These are phyloP conservation scores for Euwallacea similis DNA, from an alignment of 1,140 invertebrate species.

Conservation along the genomic window DNA sequence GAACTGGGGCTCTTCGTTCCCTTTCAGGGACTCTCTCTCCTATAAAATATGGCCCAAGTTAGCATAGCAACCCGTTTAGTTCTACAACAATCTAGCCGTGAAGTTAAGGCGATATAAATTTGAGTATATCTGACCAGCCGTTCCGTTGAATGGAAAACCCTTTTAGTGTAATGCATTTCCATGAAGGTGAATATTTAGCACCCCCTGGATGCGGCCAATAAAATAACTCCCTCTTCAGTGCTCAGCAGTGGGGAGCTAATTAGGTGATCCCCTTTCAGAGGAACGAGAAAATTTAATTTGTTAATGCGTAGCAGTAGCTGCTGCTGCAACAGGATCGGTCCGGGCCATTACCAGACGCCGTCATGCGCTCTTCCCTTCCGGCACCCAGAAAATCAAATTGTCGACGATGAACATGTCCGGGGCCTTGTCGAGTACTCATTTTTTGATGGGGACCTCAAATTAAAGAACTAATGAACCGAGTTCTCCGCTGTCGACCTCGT, in stretches of 20 bases:
- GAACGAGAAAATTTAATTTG: too few species aligned
- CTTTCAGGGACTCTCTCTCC: too few species aligned
- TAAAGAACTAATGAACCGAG: background rate
- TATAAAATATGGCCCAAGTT: too few species aligned
- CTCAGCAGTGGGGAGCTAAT: background rate
- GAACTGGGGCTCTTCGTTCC: too few species aligned
- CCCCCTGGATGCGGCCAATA: constrained; percentile 2
- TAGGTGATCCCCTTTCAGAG: too few species aligned
- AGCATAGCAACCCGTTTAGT: too few species aligned
- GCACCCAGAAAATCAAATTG: background rate
- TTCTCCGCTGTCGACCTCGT: background rate
- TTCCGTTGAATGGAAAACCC: constrained; percentile 1
- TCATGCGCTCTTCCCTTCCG: too few species aligned
- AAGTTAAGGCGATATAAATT: background rate
- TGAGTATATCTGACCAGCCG: constrained; percentile 8
- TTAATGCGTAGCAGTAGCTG: too few species aligned
- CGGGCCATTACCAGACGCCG: too few species aligned
- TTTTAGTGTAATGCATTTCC: constrained; percentile 20
- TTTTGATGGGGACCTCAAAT: constrained; percentile 2
- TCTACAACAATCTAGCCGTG: too few species aligned
- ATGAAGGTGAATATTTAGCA: constrained; percentile 16
- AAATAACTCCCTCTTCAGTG: background rate
- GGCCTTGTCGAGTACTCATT: background rate
- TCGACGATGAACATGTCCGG: background rate
- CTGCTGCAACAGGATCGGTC: too few species aligned